A percentile compares a stretch with the other conserved stretches of the same genome.
Conservation (phyloP, 64 coral and sea anemone species). For the Dendrophyllia cribrosa region DNA sequence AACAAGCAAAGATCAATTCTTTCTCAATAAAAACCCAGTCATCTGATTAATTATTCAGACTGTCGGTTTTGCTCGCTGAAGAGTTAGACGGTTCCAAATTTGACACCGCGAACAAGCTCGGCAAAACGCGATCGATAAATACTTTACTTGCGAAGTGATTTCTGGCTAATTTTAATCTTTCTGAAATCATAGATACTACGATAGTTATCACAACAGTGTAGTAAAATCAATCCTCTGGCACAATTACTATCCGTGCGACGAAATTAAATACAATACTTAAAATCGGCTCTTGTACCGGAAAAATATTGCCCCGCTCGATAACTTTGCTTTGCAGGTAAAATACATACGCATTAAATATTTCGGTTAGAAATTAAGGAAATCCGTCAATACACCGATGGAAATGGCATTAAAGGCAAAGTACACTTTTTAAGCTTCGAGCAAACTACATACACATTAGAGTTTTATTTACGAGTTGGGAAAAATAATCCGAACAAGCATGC, state of each 20-base stretch:
- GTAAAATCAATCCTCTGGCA: conserved; percentile 41
- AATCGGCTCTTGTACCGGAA: conserved; percentile 19
- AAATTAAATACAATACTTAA: conserved; percentile 85
- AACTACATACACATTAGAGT: conserved; percentile 46
- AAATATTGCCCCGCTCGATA: conserved; percentile 44
- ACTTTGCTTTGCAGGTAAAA: conserved; percentile 63
- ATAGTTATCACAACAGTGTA: conserved; percentile 27
- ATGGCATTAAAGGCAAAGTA: conserved; percentile 48
- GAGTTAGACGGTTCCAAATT: conserved; percentile 40
- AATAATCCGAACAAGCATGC: conserved; percentile 45
- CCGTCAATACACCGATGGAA: background rate
- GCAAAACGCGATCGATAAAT: conserved; percentile 13
- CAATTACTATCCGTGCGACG: conserved; percentile 48
- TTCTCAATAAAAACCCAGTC: conserved; percentile 74
- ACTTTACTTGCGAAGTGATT: background rate
- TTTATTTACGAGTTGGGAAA: conserved; percentile 33
- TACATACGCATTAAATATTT: conserved; percentile 43
- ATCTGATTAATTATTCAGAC: conserved; percentile 80
- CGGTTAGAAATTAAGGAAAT: conserved; percentile 2
- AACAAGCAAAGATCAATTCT: conserved; percentile 88
- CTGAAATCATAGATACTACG: background rate
- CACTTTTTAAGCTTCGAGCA: conserved; percentile 56
- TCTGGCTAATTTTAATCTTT: conserved; percentile 22
- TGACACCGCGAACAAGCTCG: conserved; percentile 15
- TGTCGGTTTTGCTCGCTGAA: conserved; percentile 54